A percentile compares a stretch with the other conserved stretches of the same genome.
Evolutionary conservation across 2,113 vertebrate genomes (phyloP).

Genomic region (Steatornis caripensis): DNA sequence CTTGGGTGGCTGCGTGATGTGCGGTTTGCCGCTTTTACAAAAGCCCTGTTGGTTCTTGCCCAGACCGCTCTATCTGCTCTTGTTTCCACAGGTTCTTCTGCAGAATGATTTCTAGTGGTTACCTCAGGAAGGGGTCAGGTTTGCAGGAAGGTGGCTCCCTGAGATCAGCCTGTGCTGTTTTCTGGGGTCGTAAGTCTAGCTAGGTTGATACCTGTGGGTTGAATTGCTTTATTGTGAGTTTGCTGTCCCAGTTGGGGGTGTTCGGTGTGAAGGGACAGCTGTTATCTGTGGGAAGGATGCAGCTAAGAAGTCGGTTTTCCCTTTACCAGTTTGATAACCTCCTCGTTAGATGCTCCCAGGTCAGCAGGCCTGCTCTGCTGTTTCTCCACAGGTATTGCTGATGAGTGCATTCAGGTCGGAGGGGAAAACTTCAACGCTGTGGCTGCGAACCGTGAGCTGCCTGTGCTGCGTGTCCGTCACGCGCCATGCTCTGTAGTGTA

Average conservation of each 20-base stretch:
- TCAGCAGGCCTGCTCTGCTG: neutral
- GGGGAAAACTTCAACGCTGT: neutral
- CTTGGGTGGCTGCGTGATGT: neutral
- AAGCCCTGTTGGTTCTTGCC: slow-evolving; percentile 2
- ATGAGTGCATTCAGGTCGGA: neutral
- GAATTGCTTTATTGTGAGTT: neutral
- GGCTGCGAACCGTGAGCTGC: neutral
- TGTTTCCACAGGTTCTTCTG: neutral
- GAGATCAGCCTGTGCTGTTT: neutral
- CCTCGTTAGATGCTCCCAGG: neutral
- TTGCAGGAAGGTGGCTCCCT: neutral
- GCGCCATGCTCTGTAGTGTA: accelerated
- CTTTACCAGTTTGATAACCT: neutral
- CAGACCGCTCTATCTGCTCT: neutral
- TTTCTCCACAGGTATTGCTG: neutral
- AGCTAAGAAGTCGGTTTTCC: neutral
- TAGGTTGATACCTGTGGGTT: accelerated
- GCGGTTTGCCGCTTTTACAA: neutral
- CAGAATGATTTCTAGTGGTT: neutral
- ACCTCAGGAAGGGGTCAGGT: neutral
- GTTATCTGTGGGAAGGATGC: neutral
- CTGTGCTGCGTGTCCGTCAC: accelerated
- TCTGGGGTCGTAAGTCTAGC: neutral
- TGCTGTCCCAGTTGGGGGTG: neutral
- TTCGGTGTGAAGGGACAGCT: accelerated